Base-by-base conservation (phyloP, 1,140 invertebrate genomes). In the Tyrophagus putrescentiae region DNA sequence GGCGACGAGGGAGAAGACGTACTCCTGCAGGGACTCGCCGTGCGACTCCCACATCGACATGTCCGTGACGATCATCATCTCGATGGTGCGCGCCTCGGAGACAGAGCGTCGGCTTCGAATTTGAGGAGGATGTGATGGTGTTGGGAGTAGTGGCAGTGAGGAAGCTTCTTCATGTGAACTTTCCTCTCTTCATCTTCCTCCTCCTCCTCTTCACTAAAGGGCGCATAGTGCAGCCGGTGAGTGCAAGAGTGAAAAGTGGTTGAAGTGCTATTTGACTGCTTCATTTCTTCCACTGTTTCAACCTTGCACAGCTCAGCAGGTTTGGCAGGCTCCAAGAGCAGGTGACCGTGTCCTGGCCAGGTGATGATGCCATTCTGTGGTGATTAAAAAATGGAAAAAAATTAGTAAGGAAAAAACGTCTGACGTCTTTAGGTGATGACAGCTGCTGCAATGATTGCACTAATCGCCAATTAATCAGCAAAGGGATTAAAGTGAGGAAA, bases 1-100 rank as follows among this genome's bases (percentile, higher is more conserved):
- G 39, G 81, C 82, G 78, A 90, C 84, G 13, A 90, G 74, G 13
- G 82, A 85, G 28, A 88, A 74, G 60, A 90, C 79, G 67, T 90
- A 90, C 52, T 77, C 71, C 53, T 77, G 73, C 3, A 87, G 70
- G 53, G 73, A 70, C 21, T 71, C 68, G 7, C 76, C 76, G 67
- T 90, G 85, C 67, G 85, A 88, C 21, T 78, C 71, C 1, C 76
- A 68, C 86, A 90, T 89, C 66, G 80, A 83, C 13, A 72, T 70
- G 69, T 90, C 87, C 28, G 84, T 83, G 3, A 85, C 84, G 6
- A 89, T 78, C 70, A 87, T 76, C 31, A 87, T 77, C 72, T 88
- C 85, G 33, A 89, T 77, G 65, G 80, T 83, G 69, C 84, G 81
- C 64, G 82, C 78, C 64, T 76, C 75, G 16, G 80, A 76, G 29